Conservation (phyloP, 1,140 invertebrate genomes). For the Drosophila parabipectinata region DNA sequence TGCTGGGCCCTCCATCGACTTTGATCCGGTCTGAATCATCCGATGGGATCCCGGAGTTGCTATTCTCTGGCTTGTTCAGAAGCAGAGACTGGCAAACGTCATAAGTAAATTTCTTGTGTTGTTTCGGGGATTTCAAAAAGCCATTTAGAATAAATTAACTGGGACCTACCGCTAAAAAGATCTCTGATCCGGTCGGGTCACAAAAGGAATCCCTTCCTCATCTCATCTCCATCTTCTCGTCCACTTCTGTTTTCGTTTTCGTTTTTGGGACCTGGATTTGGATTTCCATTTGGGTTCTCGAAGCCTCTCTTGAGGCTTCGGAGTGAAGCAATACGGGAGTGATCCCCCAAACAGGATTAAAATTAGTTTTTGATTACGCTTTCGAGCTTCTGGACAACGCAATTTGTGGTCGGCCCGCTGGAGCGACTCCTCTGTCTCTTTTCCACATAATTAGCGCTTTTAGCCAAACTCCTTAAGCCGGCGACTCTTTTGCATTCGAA, state of each 20-base stretch:
- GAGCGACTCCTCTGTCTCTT: conserved; percentile 6
- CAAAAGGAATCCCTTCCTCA: conserved; percentile 7
- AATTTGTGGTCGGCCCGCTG: conserved; percentile 67
- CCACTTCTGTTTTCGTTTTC: conserved; percentile 1
- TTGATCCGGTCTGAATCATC: conserved; percentile 70
- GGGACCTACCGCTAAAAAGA: conserved; percentile 78
- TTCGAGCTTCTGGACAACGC: conserved; percentile 84
- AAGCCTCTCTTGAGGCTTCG: not conserved
- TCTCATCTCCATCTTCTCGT: conserved; percentile 6
- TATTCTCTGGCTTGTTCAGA: conserved; percentile 31
- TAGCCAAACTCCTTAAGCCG: conserved; percentile 57
- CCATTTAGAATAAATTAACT: conserved; percentile 82
- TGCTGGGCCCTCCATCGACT: conserved; percentile 45
- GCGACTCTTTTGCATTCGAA: conserved; percentile 73
- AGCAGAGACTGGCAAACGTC: conserved; percentile 41
- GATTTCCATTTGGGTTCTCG: not conserved
- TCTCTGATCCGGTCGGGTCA: conserved; percentile 39
- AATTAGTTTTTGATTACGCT: conserved; percentile 84
- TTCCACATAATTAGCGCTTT: conserved; percentile 82
- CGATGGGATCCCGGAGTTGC: conserved; percentile 34
- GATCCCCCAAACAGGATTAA: conserved; percentile 81
- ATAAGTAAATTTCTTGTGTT: conserved; percentile 75
- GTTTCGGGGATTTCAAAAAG: conserved; percentile 78
- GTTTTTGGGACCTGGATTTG: conserved; percentile 8
- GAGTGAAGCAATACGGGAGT: conserved; percentile 36